These are phyloP conservation scores for Pristionchus entomophagus DNA, from an alignment of 2,888 invertebrate genomes.

Conservation along the genomic window DNA sequence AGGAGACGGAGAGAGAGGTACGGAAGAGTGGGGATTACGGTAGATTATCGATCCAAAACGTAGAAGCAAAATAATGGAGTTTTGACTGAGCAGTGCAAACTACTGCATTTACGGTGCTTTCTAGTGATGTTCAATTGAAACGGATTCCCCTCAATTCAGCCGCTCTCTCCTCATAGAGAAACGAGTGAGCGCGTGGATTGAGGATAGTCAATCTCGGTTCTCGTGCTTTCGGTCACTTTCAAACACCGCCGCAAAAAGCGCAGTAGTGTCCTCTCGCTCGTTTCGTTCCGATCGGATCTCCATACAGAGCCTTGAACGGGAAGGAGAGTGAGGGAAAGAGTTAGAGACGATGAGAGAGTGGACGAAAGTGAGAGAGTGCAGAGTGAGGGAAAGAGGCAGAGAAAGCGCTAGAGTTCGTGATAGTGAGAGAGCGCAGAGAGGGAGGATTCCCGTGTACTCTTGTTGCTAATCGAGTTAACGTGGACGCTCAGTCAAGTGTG, in stretches of 20 bases:
- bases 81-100: too few relatives aligned
- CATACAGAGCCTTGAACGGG: background rate
- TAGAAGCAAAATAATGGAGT: too few relatives aligned
- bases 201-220: too few relatives aligned
- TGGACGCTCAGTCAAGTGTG: slow-evolving; percentile 1
- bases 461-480: slow-evolving; percentile 44
- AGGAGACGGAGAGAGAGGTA: slow-evolving; percentile 47
- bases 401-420: background rate
- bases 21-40: background rate
- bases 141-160: background rate
- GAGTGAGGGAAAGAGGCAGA: background rate
- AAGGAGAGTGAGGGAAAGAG: background rate
- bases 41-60: background rate
- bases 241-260: background rate
- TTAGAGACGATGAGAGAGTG: background rate
- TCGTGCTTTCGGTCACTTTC: slow-evolving; percentile 3
- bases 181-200: too few relatives aligned
- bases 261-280: background rate
- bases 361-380: background rate
- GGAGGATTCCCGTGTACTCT: slow-evolving; percentile 1
- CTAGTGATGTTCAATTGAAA: too few relatives aligned
- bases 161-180: background rate
- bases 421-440: background rate
- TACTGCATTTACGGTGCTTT: too few relatives aligned
- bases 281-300: slow-evolving; percentile 2